Percentiles rank a stretch among this genome's conserved stretches.
phyloP scores from a whole-genome alignment of 2,797 vertebrate species.

The Gastrophryne carolinensis region DNA sequence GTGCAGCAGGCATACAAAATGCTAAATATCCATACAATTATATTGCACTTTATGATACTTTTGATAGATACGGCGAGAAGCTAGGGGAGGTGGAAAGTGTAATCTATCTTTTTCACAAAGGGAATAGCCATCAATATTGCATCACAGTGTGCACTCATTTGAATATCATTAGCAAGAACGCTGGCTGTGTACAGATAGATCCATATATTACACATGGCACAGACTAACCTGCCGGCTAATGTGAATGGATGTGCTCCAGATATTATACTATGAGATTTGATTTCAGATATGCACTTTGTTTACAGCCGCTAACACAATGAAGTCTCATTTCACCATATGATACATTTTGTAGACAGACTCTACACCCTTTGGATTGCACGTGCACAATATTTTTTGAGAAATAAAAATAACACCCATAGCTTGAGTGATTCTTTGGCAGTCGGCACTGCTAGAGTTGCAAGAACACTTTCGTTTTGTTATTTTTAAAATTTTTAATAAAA shows the following conservation, averaged over 20 bases:
- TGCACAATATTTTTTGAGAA: no score
- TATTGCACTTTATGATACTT: background rate
- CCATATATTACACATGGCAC: background rate
- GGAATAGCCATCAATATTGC: conserved; percentile 2
- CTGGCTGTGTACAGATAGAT: background rate
- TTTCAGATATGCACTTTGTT: background rate
- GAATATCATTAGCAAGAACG: conserved; percentile 7
- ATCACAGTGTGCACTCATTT: conserved; percentile 19
- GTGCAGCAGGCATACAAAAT: background rate
- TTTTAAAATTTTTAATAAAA: no score
- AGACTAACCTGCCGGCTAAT: background rate
- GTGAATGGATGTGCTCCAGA: background rate
- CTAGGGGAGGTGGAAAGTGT: background rate
- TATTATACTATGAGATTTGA: background rate
- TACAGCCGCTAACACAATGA: background rate
- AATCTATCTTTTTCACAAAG: background rate
- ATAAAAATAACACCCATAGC: no score
- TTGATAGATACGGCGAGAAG: background rate
- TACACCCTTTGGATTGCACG: no score
- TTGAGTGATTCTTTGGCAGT: no score
- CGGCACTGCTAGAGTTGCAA: no score
- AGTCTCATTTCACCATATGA: background rate
- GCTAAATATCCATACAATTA: background rate
- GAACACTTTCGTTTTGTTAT: no score
- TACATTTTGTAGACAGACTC: no score